Conservation (phyloP, 1,140 invertebrate species). For the Gryon sp. region DNA sequence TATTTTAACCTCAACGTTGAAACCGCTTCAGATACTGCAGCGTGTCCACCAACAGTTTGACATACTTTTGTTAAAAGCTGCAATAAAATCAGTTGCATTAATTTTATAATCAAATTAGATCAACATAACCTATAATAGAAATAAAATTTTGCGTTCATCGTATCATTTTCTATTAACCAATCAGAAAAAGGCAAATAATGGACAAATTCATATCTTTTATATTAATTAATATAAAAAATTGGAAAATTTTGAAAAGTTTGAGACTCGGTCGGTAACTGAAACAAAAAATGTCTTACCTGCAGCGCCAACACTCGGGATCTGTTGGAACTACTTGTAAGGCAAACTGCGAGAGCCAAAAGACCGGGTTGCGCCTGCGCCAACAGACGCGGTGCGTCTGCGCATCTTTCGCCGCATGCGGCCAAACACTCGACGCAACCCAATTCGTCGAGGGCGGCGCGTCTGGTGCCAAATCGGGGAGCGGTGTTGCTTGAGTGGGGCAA, state of each 20-base stretch:
- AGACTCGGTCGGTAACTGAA: too few relatives aligned
- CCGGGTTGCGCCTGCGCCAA: constrained; percentile 89
- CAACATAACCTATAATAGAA: too few relatives aligned
- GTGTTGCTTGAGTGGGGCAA: constrained; percentile 77
- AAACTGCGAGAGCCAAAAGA: constrained; percentile 91
- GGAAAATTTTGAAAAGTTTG: too few relatives aligned
- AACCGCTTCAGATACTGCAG: constrained; percentile 92
- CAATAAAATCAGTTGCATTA: constrained; percentile 61
- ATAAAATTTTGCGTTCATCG: too few relatives aligned
- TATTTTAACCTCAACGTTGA: constrained; percentile 92
- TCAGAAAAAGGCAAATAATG: too few relatives aligned
- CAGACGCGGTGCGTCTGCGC: constrained; percentile 86
- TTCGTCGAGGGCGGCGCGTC: constrained; percentile 89
- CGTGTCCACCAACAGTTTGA: constrained; percentile 86
- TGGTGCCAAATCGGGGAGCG: constrained; percentile 75
- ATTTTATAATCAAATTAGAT: too few relatives aligned
- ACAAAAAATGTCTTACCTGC: too few relatives aligned
- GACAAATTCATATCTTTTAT: too few relatives aligned
- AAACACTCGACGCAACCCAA: constrained; percentile 93
- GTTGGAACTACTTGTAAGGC: constrained; percentile 91
- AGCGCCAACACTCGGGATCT: constrained; percentile 90
- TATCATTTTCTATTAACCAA: too few relatives aligned
- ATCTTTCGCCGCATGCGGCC: constrained; percentile 87
- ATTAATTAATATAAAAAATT: too few relatives aligned
- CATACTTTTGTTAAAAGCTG: constrained; percentile 89